These are phyloP conservation scores for Acanthis flammea DNA, from an alignment of 2,797 vertebrate species.

Conservation along the genomic window DNA sequence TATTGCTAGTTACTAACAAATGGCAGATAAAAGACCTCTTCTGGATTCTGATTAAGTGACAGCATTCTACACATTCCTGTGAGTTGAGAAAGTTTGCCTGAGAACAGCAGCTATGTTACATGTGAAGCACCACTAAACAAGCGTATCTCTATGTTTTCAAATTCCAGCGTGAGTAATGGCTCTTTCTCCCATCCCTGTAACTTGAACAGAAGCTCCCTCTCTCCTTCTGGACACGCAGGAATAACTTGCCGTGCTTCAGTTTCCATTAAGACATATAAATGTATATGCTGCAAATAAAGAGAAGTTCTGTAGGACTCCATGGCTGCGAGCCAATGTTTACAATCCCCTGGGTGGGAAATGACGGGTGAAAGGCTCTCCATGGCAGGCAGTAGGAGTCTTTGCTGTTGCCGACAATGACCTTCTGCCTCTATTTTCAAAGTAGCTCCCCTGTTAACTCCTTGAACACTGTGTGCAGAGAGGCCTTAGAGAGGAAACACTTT, in stretches of 20 bases:
- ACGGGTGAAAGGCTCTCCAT: slow-evolving; percentile 86
- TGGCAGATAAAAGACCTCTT: slow-evolving; percentile 80
- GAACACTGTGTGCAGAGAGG: slow-evolving; percentile 48
- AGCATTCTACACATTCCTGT: slow-evolving; percentile 93
- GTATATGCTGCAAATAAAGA: slow-evolving; percentile 73
- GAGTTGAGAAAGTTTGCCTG: slow-evolving; percentile 82
- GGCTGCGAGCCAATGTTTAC: slow-evolving; percentile 91
- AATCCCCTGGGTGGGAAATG: slow-evolving; percentile 90
- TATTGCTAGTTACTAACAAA: slow-evolving; percentile 78
- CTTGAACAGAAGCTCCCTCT: slow-evolving; percentile 59
- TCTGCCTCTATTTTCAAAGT: slow-evolving; percentile 80
- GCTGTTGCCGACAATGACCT: slow-evolving; percentile 79
- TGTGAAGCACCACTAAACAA: slow-evolving; percentile 65
- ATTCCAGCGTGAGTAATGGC: slow-evolving; percentile 63
- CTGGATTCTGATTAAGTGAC: slow-evolving; percentile 90
- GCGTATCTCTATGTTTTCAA: slow-evolving; percentile 69
- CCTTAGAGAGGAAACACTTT: slow-evolving; percentile 64
- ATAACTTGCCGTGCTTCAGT: slow-evolving; percentile 24
- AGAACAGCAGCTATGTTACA: slow-evolving; percentile 68
- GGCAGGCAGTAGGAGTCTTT: slow-evolving; percentile 80
- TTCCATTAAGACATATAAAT: slow-evolving; percentile 67
- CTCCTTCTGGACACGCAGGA: slow-evolving; percentile 41
- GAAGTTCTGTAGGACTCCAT: slow-evolving; percentile 73
- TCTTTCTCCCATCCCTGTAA: slow-evolving; percentile 39
- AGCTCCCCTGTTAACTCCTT: slow-evolving; percentile 77